Evolutionary conservation across 2,797 vertebrate species (phyloP), one percentile per base, ranked within the genome.

Genomic region (Linurgus olivaceus): DNA sequence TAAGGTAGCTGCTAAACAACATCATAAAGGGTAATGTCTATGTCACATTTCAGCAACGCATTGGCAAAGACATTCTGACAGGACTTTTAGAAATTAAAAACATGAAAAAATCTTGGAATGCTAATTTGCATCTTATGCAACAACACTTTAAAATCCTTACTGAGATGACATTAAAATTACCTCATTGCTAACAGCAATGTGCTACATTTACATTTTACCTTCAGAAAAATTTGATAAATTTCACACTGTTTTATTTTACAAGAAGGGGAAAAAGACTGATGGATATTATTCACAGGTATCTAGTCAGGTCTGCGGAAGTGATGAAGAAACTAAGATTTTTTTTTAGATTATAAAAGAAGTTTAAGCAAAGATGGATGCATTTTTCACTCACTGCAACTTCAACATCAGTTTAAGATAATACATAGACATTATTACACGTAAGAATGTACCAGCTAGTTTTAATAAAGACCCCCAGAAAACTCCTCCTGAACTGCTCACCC

Each of bases 241-340:
- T 62, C 20, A 40, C 6, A 31, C 10, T n/a, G 5, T 55, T 75
- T 29, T 37, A 25, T 72, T 85, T 71, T 37, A 74, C 15, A 73
- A 12, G 0, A 10, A 31, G 15, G 21, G 23, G 11, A 0, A 40
- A 55, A 50, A 62, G 17, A 20, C 29, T 37, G 31, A 63, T 52
- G 8, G 25, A 12, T 29, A 33, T 25, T 37, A 71, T 55, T 62
- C 40, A 79, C 17, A 54, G 17, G 13, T 72, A 68, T 12, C 28
- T 80, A 55, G 86, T 18, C 6, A 84, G 16, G 13, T 40, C 40
- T 58, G 23, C 7, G 12, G 20, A 52, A 86, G 13, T 16, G 31
- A 51, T 17, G 10, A 77, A 68, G 21, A 52, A 67, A 74, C 19
- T 13, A 33, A 38, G 13, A 2, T 8, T 12, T 8, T 51, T 45